Percentiles rank a stretch among this genome's conserved stretches.
Conservation (phyloP, 2,888 invertebrate genomes). For the Sarcophaga subvicina region DNA sequence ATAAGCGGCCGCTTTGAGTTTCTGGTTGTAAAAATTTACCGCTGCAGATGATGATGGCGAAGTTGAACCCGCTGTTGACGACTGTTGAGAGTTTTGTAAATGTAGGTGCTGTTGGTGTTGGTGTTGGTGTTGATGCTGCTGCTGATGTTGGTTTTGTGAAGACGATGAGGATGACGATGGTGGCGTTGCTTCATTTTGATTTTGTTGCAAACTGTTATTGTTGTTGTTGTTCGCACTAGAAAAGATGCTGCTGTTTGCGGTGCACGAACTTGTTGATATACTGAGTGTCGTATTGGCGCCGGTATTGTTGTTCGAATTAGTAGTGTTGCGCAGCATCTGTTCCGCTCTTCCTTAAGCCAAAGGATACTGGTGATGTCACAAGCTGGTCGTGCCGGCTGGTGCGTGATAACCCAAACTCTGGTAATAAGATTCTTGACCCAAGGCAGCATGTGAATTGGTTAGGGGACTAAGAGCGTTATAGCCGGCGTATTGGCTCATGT, state of each 20-base stretch:
- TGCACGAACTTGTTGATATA: constrained; percentile 68
- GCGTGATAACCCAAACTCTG: constrained; percentile 90
- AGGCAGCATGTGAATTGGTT: constrained; percentile 85
- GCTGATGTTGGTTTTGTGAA: constrained; percentile 65
- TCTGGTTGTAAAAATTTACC: constrained; percentile 66
- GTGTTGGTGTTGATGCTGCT: constrained; percentile 72
- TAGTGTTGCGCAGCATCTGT: constrained; percentile 79
- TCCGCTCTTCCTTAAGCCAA: constrained; percentile 88
- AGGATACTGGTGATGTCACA: constrained; percentile 94
- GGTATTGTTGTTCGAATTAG: constrained; percentile 66
- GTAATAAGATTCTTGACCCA: constrained; percentile 91
- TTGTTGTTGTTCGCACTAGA: constrained; percentile 69
- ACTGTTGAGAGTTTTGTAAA: constrained; percentile 71
- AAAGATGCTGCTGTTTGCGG: constrained; percentile 73
- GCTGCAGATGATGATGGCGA: constrained; percentile 49
- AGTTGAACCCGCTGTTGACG: constrained; percentile 67
- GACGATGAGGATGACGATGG: constrained; percentile 40
- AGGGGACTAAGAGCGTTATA: constrained; percentile 86
- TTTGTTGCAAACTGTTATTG: constrained; percentile 49
- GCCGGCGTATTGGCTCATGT: constrained; percentile 87
- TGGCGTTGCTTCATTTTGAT: constrained; percentile 52
- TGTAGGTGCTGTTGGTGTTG: constrained; percentile 75
- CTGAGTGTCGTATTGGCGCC: constrained; percentile 65
- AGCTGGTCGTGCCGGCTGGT: constrained; percentile 89
- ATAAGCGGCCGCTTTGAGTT: constrained; percentile 64